A percentile compares a stretch with the other conserved stretches of the same genome.
phyloP scores from a whole-genome alignment of 35 echinoderm and acorn worm species.

The Heliocidaris tuberculata region DNA sequence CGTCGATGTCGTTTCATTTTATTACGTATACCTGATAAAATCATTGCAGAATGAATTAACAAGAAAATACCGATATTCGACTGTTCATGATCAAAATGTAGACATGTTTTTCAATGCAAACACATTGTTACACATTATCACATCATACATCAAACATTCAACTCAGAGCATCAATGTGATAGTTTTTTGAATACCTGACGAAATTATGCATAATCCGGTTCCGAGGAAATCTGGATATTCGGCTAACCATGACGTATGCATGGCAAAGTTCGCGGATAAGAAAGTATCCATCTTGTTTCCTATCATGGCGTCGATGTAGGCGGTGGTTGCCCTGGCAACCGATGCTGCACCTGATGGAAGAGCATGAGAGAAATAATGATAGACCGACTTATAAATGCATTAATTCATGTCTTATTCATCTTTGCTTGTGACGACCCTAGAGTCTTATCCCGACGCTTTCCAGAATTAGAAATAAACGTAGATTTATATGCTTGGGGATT shows the following conservation, averaged over 20 bases:
- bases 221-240: constrained; percentile 79
- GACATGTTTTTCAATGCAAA: too few species aligned
- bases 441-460: too few species aligned
- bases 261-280: constrained; percentile 38
- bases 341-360: constrained; percentile 53
- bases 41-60: neutral
- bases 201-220: constrained; percentile 42
- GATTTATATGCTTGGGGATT: too few species aligned
- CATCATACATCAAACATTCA: neutral
- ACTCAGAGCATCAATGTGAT: neutral
- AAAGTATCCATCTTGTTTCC: constrained; percentile 61
- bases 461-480: too few species aligned
- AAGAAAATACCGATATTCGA: too few species aligned
- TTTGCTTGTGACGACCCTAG: too few species aligned
- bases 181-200: constrained; percentile 43
- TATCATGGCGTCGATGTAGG: constrained; percentile 68
- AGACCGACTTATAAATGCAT: neutral
- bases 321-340: constrained; percentile 62
- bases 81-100: too few species aligned
- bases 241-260: constrained; percentile 56
- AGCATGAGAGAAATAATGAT: neutral
- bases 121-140: too few species aligned
- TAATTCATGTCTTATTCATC: too few species aligned
- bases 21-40: too few species aligned
- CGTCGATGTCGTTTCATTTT: too few species aligned